Evolutionary conservation across 64 coral and sea anemone genomes (phyloP).

Genomic region (Exaiptasia diaphana): DNA sequence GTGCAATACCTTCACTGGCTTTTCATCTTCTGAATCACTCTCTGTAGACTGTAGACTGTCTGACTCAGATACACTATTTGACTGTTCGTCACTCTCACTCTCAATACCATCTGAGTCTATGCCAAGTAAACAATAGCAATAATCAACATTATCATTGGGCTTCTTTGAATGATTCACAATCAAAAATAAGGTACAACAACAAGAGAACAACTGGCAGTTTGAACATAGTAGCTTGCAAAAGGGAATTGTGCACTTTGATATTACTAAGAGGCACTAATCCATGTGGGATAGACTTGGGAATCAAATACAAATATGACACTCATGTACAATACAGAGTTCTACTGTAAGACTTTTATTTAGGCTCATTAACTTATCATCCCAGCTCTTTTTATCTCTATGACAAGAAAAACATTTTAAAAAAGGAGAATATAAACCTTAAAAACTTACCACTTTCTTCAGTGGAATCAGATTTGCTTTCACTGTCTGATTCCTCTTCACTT

Average conservation of each 20-base stretch:
- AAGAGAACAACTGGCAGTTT: not conserved
- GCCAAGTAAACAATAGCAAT: not conserved
- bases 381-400: too few species aligned
- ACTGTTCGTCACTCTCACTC: conserved; percentile 59
- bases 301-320: too few species aligned
- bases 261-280: too few species aligned
- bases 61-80: conserved; percentile 36
- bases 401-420: too few species aligned
- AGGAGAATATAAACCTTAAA: not conserved
- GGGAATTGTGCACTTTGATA: too few species aligned
- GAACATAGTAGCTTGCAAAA: not conserved
- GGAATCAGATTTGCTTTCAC: conserved; percentile 45
- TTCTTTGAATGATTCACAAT: not conserved
- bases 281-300: too few species aligned
- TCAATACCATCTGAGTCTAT: too few species aligned
- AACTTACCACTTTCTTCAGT: conserved; percentile 51
- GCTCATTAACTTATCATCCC: too few species aligned
- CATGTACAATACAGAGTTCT: too few species aligned
- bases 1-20: not conserved
- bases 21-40: conserved; percentile 40
- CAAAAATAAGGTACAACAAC: not conserved
- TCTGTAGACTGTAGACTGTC: conserved; percentile 34
- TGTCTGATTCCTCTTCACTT: conserved; percentile 27
- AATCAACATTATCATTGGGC: not conserved
- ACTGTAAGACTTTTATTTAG: too few species aligned